Percentiles rank a stretch among this genome's conserved stretches.
phyloP scores from a whole-genome alignment of 2,888 invertebrate species.

The Lycia hirtaria region DNA sequence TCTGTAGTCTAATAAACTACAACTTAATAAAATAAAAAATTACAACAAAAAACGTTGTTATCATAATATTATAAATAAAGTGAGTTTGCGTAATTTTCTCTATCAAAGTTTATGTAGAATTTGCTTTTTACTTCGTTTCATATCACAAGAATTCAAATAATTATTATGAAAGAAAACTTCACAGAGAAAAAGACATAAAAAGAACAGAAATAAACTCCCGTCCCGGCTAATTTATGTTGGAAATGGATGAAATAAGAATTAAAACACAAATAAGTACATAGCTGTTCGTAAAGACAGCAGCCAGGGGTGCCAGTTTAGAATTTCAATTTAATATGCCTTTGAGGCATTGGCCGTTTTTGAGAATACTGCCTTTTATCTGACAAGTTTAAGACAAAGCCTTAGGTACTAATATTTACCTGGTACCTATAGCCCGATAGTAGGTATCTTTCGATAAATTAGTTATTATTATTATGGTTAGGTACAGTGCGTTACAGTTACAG shows the following conservation, averaged over 20 bases:
- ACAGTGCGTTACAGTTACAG: too few relatives aligned
- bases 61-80: too few relatives aligned
- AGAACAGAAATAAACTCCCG: constrained; percentile 27
- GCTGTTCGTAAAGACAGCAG: constrained; percentile 30
- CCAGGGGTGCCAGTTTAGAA: constrained; percentile 32
- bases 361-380: not conserved
- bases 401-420: not conserved
- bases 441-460: too few relatives aligned
- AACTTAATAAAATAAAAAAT: too few relatives aligned
- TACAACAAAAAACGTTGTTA: too few relatives aligned
- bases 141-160: constrained; percentile 6
- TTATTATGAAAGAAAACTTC: constrained; percentile 22
- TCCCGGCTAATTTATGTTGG: constrained; percentile 32
- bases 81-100: not conserved
- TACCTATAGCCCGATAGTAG: too few relatives aligned
- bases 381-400: not conserved
- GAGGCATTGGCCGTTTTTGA: not conserved
- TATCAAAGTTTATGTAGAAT: not conserved
- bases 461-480: too few relatives aligned
- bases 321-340: not conserved
- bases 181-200: constrained; percentile 25
- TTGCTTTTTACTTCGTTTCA: not conserved
- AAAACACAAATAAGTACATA: constrained; percentile 28
- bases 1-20: too few relatives aligned
- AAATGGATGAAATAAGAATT: constrained; percentile 40